Evolutionary conservation across 2,888 invertebrate species (phyloP).

Genomic region (Polyommatus icarus): DNA sequence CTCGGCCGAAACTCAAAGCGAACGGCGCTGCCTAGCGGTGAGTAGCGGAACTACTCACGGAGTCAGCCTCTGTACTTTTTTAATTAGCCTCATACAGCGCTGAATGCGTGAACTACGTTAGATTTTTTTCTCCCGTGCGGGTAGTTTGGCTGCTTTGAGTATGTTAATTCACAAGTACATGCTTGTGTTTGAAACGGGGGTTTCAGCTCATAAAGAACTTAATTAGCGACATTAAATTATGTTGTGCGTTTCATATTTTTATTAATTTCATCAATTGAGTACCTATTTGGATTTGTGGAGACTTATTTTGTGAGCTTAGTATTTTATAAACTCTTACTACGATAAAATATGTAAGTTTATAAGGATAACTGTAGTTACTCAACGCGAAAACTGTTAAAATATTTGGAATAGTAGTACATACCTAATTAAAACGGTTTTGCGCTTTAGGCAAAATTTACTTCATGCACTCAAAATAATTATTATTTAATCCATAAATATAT

Average conservation of each 20-base stretch:
- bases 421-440: too few species aligned
- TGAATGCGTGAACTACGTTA: conserved; percentile 76
- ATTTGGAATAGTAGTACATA: too few species aligned
- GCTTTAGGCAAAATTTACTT: too few species aligned
- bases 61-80: conserved; percentile 77
- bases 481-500: too few species aligned
- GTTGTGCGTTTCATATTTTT: conserved; percentile 36
- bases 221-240: conserved; percentile 53
- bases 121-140: conserved; percentile 67
- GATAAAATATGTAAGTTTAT: not conserved
- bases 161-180: conserved; percentile 74
- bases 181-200: conserved; percentile 56
- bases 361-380: not conserved
- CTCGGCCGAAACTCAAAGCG: conserved; percentile 69
- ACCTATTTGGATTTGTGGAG: not conserved
- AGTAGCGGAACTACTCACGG: conserved; percentile 76
- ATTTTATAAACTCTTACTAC: not conserved
- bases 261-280: conserved; percentile 18
- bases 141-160: conserved; percentile 78
- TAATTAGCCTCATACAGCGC: conserved; percentile 76
- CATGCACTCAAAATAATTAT: too few species aligned
- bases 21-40: conserved; percentile 72
- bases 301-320: not conserved
- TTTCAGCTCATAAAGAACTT: conserved; percentile 49
- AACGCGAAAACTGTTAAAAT: too few species aligned